Conservation (phyloP, 2,113 vertebrate species). For the Ictalurus furcatus region DNA sequence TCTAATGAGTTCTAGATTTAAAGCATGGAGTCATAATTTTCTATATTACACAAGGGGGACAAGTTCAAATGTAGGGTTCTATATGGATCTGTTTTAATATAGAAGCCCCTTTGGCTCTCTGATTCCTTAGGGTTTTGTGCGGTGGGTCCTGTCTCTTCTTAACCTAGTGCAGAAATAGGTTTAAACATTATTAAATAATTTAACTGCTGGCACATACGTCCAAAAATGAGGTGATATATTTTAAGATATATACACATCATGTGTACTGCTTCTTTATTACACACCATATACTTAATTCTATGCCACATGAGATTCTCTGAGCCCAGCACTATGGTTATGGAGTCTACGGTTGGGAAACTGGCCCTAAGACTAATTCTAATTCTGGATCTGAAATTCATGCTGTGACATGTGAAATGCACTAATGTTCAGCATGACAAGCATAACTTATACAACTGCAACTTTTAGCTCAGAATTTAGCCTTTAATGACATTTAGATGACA, state of each 20-base stretch:
- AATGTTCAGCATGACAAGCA: neutral
- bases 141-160: neutral
- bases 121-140: neutral
- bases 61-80: constrained; percentile 32
- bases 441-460: constrained; percentile 9
- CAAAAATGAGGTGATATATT: neutral
- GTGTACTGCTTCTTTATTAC: neutral
- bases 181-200: neutral
- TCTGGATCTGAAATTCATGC: neutral
- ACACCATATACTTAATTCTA: neutral
- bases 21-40: constrained; percentile 15
- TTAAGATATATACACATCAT: neutral
- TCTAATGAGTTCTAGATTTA: constrained; percentile 25
- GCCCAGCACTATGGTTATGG: neutral
- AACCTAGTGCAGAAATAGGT: neutral
- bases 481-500: constrained; percentile 37
- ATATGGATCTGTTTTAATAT: constrained; percentile 27
- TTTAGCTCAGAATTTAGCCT: neutral
- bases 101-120: constrained; percentile 18
- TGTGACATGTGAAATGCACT: neutral
- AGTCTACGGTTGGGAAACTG: neutral
- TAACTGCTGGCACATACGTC: neutral
- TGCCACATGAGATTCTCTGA: neutral
- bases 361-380: neutral
- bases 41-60: constrained; percentile 17